These are phyloP conservation scores for Lophura nycthemera DNA, from an alignment of 2,113 vertebrate species.

Conservation along the genomic window DNA sequence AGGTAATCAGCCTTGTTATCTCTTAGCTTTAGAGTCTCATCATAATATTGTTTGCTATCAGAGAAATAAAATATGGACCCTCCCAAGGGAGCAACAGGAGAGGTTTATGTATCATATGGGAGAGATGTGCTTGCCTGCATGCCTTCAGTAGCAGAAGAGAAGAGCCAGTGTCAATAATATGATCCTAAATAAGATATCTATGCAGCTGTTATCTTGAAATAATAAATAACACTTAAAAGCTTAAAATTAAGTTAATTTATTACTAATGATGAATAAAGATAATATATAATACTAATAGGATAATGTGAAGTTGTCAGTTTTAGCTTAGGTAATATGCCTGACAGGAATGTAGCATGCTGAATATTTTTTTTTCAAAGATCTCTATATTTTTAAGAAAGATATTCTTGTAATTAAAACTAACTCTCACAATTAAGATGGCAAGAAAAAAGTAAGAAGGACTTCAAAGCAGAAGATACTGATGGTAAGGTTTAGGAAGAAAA, in stretches of 20 bases:
- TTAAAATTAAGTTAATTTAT: background rate
- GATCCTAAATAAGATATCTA: background rate
- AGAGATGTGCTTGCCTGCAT: background rate
- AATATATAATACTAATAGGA: background rate
- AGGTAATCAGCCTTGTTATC: background rate
- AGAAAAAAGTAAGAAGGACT: background rate
- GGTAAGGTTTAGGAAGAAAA: background rate
- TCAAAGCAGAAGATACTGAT: background rate
- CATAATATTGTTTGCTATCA: background rate
- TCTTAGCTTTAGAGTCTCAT: background rate
- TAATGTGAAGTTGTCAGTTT: background rate
- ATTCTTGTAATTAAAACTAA: background rate
- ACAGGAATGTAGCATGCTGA: background rate
- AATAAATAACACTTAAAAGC: background rate
- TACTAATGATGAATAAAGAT: background rate
- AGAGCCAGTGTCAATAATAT: background rate
- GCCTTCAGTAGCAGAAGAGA: background rate
- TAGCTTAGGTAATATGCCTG: background rate
- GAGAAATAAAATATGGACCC: background rate
- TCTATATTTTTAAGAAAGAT: background rate
- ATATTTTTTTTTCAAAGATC: background rate
- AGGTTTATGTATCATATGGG: background rate
- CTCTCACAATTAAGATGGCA: background rate
- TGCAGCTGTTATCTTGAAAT: background rate
- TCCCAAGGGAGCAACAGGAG: background rate